phyloP scores from a whole-genome alignment of 1,140 invertebrate genomes.

The Drosophila bipectinata region DNA sequence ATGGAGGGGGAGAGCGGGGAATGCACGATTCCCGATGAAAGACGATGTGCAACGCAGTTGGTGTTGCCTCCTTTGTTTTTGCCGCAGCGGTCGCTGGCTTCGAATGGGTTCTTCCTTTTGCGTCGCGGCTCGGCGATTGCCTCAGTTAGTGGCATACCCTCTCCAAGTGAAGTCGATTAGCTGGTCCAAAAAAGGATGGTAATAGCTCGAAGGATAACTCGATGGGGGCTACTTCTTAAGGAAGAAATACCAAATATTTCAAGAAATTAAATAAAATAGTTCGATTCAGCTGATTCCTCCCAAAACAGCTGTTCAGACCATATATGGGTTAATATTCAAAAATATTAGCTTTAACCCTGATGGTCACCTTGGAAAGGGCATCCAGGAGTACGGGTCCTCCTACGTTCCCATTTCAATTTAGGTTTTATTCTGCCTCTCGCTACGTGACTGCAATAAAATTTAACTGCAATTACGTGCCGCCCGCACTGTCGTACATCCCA shows the following conservation, averaged over 20 bases:
- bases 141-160: constrained; percentile 16
- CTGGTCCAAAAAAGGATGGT: constrained; percentile 2
- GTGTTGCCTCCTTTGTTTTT: constrained; percentile 54
- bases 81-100: constrained; percentile 19
- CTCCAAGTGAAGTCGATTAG: constrained; percentile 18
- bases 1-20: not conserved
- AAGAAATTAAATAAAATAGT: not conserved
- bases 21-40: constrained; percentile 37
- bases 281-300: not conserved
- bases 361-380: constrained; percentile 5
- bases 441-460: constrained; percentile 78
- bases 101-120: constrained; percentile 21
- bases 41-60: constrained; percentile 42
- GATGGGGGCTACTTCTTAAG: too few species aligned
- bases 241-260: not conserved
- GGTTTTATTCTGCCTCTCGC: constrained; percentile 43
- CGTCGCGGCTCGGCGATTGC: constrained; percentile 28
- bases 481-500: constrained; percentile 15
- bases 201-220: not conserved
- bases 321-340: too few species aligned
- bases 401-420: constrained; percentile 23
- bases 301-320: not conserved
- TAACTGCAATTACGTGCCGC: constrained; percentile 75
- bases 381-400: not conserved
- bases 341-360: too few species aligned